Evolutionary conservation across 2,113 vertebrate species (phyloP), one percentile per base, ranked within the genome.

Genomic region (Nipponia nippon): DNA sequence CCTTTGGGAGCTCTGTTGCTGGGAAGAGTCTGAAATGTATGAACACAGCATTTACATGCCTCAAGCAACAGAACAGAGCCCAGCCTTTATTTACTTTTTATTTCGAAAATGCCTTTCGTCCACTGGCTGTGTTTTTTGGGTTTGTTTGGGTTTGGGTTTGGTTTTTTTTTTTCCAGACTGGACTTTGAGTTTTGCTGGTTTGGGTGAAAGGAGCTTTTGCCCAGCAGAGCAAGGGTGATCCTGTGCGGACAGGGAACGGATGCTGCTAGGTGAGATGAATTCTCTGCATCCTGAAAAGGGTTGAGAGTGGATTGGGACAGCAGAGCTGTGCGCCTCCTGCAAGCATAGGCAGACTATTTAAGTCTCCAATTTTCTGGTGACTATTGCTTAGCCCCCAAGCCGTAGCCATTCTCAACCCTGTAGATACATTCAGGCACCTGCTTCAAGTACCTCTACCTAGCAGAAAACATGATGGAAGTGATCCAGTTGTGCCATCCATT

Each of bases 1-100:
- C n/a, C 87, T 93, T 49, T 32, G 87, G 95, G 89, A 82, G 78
- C 70, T 52, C 87, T 93, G 87, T 87, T 93, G 93, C 93, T 85
- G 87, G 87, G 87, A 96, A 83, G 93, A 93, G 53, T 40, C 36
- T 62, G 87, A 83, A 90, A 80, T 38, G 73, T 9, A 47, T 16
- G 61, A 89, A 16, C 6, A 9, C 30, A 42, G 76, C 76, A 26
- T 83, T 69, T 69, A 38, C 2, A 0, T 16, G 22, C 79, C 58
- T 73, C 59, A 19, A 50, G 84, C 56, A 79, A 56, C 38, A 81
- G 46, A 42, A 12, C 17, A 78, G 16, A 78, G 36, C 21, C 21
- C 65, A 82, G 52, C 32, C 22, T 69, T 61, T 34, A 11, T 19
- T 36, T 50, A 16, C 30, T 29, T 73, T 81, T 65, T 65, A 20